Percentiles rank a stretch among this genome's conserved stretches.
These are phyloP conservation scores for Tetramorium simillimum DNA, from an alignment of 1,140 invertebrate species.

Conservation along the genomic window DNA sequence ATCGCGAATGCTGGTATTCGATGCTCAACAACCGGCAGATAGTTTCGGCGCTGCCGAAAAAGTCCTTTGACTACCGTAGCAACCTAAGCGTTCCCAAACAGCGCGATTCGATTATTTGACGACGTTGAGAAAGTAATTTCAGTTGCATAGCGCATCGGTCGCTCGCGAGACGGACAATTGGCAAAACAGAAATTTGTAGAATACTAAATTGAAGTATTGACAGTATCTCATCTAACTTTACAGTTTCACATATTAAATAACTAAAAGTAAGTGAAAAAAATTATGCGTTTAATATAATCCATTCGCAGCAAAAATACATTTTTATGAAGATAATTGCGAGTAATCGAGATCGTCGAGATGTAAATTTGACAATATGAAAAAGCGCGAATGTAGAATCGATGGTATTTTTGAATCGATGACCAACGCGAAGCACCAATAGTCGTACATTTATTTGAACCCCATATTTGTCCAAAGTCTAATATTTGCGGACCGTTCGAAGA, in stretches of 20 bases:
- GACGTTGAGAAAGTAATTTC: constrained; percentile 37
- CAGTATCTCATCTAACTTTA: background rate
- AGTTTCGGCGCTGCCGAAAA: constrained; percentile 52
- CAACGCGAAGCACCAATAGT: constrained; percentile 2
- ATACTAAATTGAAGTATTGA: background rate
- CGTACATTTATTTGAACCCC: constrained; percentile 66
- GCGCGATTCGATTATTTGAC: constrained; percentile 36
- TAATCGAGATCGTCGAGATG: background rate
- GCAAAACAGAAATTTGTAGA: background rate
- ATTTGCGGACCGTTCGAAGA: constrained; percentile 62
- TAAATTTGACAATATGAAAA: constrained; percentile 22
- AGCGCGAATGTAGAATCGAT: too few species aligned
- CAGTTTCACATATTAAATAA: background rate
- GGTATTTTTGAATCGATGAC: constrained; percentile 35
- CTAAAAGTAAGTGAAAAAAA: background rate
- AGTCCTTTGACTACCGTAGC: constrained; percentile 67
- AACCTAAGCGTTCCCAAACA: constrained; percentile 21
- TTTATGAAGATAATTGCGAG: background rate
- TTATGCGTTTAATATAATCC: background rate
- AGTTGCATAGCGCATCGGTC: background rate
- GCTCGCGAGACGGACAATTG: background rate
- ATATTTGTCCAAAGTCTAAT: constrained; percentile 67
- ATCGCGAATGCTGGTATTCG: constrained; percentile 70
- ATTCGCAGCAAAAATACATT: background rate
- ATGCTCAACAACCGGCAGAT: constrained; percentile 59